A percentile compares a stretch with the other conserved stretches of the same genome.
Conservation (phyloP, 2,113 vertebrate species). For the Grantiella picta region DNA sequence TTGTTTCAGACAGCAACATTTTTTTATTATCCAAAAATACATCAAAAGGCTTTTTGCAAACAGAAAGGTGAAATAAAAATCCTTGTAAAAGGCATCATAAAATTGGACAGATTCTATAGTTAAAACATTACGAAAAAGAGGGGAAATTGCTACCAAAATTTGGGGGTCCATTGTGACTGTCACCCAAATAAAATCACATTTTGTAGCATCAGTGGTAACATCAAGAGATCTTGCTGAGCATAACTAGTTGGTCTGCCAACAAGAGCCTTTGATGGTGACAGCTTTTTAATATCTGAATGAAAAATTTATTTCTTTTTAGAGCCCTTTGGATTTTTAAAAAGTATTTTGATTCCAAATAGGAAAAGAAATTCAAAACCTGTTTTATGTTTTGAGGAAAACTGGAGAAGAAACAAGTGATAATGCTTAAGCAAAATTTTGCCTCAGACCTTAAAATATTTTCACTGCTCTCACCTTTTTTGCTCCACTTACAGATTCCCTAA, state of each 20-base stretch:
- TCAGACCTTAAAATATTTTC: neutral
- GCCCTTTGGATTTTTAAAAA: neutral
- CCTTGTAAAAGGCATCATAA: neutral
- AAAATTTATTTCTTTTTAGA: neutral
- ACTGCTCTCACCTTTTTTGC: neutral
- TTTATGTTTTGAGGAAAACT: neutral
- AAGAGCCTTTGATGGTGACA: neutral
- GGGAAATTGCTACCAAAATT: neutral
- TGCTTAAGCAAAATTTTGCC: neutral
- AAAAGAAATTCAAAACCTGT: neutral
- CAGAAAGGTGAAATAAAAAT: neutral
- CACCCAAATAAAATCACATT: neutral
- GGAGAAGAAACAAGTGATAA: neutral
- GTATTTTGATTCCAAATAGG: neutral
- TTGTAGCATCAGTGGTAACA: neutral
- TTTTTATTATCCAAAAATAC: neutral
- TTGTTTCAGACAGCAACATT: neutral
- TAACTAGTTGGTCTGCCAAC: neutral
- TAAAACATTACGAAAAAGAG: neutral
- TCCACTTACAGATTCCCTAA: neutral
- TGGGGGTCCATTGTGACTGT: neutral
- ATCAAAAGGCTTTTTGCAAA: neutral
- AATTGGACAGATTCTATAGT: neutral
- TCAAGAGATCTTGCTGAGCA: neutral
- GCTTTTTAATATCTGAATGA: neutral